Conservation (phyloP, 2,113 vertebrate species). For the Steatornis caripensis region DNA sequence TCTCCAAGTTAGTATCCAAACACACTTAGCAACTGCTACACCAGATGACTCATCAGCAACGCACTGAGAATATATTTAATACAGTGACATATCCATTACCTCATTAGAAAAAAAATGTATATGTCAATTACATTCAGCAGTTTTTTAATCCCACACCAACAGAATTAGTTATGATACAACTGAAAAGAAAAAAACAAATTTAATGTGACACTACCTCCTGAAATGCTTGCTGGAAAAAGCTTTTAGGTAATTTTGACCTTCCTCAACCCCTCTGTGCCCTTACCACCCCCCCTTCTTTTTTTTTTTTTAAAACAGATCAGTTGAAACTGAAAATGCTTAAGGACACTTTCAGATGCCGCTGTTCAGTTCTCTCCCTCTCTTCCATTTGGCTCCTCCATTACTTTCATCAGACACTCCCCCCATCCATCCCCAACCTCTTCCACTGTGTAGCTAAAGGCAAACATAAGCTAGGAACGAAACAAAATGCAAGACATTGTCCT, state of each 20-base stretch:
- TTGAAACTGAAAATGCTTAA: background rate
- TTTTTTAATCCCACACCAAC: background rate
- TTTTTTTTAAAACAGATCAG: background rate
- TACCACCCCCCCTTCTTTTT: rapidly evolving
- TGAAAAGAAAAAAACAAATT: background rate
- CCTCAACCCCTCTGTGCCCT: rapidly evolving
- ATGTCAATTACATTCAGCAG: background rate
- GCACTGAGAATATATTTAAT: background rate
- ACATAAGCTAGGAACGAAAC: background rate
- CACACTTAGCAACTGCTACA: background rate
- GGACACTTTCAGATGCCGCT: background rate
- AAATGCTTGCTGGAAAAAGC: background rate
- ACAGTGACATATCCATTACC: background rate
- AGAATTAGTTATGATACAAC: background rate
- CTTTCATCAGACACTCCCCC: background rate
- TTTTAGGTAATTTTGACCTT: background rate
- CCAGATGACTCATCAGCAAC: background rate
- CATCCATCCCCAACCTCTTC: background rate
- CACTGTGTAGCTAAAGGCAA: constrained; percentile 10
- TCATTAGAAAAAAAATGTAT: background rate
- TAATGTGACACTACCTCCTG: background rate
- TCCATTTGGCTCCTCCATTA: background rate
- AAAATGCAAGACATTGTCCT: background rate
- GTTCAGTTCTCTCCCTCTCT: background rate
- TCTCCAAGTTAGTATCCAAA: background rate